Evolutionary conservation across 2,888 invertebrate genomes (phyloP).

Genomic region (Trissoscelio sp.): DNA sequence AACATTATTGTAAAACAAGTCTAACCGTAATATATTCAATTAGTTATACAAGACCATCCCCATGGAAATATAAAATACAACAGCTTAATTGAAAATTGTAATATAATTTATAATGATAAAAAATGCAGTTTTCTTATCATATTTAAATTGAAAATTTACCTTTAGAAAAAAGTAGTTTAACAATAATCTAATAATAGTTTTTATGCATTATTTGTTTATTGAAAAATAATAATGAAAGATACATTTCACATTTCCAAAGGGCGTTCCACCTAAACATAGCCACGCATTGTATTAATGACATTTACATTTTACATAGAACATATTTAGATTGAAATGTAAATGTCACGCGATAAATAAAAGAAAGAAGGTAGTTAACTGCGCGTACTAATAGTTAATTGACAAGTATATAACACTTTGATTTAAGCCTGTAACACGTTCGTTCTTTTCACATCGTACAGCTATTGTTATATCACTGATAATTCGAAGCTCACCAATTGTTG

Average conservation of each 20-base stretch:
- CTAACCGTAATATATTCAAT: not conserved
- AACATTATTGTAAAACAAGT: not conserved
- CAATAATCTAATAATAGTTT: too few relatives aligned
- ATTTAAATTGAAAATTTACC: too few relatives aligned
- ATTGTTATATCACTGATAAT: constrained; percentile 31
- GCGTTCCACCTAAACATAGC: not conserved
- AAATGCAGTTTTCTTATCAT: too few relatives aligned
- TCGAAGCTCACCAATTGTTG: constrained; percentile 21
- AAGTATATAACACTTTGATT: constrained; percentile 63
- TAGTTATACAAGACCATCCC: not conserved
- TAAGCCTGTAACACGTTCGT: constrained; percentile 48
- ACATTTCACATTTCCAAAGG: not conserved
- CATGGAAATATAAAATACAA: not conserved
- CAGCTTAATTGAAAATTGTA: too few relatives aligned
- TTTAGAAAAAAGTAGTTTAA: too few relatives aligned
- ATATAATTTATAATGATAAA: too few relatives aligned
- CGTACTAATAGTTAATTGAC: constrained; percentile 57
- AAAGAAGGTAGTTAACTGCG: constrained; percentile 30
- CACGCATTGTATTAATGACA: constrained; percentile 13
- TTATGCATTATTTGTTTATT: too few relatives aligned
- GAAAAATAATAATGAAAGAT: too few relatives aligned
- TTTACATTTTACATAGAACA: constrained; percentile 20
- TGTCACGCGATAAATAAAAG: constrained; percentile 19
- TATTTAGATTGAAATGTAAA: constrained; percentile 33
- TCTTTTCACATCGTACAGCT: constrained; percentile 24